These are phyloP conservation scores for Octomys mimax DNA, from an alignment of 2,797 vertebrate species.

Conservation along the genomic window DNA sequence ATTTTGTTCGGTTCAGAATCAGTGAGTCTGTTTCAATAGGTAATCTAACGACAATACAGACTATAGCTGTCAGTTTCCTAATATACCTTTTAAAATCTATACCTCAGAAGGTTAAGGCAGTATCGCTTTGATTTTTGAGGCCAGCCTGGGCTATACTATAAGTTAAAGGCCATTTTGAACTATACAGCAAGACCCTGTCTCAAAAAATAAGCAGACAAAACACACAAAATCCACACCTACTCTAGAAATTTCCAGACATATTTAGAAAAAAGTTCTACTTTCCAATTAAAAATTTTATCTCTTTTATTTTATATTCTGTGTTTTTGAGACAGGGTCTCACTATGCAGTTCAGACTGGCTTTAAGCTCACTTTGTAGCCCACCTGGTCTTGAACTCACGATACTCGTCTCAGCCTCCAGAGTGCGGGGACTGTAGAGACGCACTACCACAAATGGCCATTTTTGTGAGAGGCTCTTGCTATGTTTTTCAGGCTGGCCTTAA, in stretches of 20 bases:
- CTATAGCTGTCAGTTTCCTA: not conserved
- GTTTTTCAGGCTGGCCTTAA: not conserved
- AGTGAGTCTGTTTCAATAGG: conserved; percentile 30
- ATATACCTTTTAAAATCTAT: not conserved
- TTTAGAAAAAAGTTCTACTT: not conserved
- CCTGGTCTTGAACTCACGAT: too few species aligned
- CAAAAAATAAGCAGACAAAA: not conserved
- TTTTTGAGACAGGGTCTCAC: too few species aligned
- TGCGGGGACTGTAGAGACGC: too few species aligned
- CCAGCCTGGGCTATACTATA: not conserved
- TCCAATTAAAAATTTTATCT: not conserved
- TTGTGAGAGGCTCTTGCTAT: not conserved
- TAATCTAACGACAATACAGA: not conserved
- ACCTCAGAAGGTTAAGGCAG: not conserved
- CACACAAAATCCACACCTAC: not conserved
- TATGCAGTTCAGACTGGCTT: too few species aligned
- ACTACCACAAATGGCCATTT: not conserved
- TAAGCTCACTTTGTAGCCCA: too few species aligned
- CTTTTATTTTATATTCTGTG: not conserved
- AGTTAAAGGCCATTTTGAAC: not conserved
- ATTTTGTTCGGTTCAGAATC: conserved; percentile 47
- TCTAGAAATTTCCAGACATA: conserved; percentile 47
- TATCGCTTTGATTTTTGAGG: not conserved
- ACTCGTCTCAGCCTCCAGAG: too few species aligned
- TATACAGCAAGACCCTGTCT: not conserved